A percentile compares a stretch with the other conserved stretches of the same genome.
Conservation (phyloP, 1,140 invertebrate species). For the Anthonomus grandis region DNA sequence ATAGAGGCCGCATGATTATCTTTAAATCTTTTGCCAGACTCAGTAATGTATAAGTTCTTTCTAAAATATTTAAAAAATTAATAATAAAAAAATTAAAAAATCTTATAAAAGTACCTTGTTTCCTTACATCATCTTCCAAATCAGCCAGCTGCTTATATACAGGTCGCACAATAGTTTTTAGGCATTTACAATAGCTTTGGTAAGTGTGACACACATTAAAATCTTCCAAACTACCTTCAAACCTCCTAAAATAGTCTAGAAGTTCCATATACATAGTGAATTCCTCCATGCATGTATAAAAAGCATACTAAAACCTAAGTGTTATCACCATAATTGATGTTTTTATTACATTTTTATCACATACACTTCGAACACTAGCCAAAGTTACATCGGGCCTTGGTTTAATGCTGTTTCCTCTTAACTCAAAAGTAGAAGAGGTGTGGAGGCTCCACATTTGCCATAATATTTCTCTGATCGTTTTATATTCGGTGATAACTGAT, state of each 20-base stretch:
- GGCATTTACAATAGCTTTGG: constrained; percentile 21
- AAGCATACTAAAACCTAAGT: constrained; percentile 34
- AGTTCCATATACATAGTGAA: constrained; percentile 41
- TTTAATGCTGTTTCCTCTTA: constrained; percentile 32
- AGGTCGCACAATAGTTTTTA: constrained; percentile 35
- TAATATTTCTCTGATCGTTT: constrained; percentile 43
- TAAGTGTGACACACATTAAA: constrained; percentile 21
- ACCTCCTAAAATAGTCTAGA: constrained; percentile 37
- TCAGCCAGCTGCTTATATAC: constrained; percentile 32
- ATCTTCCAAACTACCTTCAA: constrained; percentile 27
- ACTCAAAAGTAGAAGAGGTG: constrained; percentile 36
- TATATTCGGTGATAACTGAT: constrained; percentile 44
- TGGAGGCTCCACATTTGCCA: constrained; percentile 42
- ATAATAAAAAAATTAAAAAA: too few relatives aligned
- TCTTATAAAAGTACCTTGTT: constrained; percentile 39
- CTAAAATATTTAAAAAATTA: constrained; percentile 30
- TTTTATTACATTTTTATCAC: constrained; percentile 18
- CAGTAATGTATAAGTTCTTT: constrained; percentile 48
- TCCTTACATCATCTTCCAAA: constrained; percentile 37
- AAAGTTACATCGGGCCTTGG: constrained; percentile 40
- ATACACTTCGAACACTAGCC: constrained; percentile 41
- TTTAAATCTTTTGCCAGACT: constrained; percentile 46
- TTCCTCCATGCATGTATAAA: constrained; percentile 36
- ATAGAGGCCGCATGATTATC: constrained; percentile 45
- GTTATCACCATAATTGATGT: not conserved